These are phyloP conservation scores for Poeciliopsis gracilis DNA, from an alignment of 2,797 vertebrate species.

Conservation along the genomic window DNA sequence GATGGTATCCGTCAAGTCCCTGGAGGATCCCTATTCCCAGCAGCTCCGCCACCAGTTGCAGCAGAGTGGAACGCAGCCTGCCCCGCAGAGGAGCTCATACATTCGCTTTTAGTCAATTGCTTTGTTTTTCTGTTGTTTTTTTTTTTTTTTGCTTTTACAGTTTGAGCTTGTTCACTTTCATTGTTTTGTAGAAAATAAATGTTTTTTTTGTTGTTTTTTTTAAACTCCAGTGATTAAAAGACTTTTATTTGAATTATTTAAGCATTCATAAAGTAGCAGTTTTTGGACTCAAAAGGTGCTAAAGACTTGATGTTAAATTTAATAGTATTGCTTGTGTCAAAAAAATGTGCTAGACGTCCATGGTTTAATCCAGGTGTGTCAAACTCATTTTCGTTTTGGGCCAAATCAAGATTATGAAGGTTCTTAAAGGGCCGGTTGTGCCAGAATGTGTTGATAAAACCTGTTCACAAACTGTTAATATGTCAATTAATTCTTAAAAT, in stretches of 20 bases:
- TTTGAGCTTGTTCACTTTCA: not conserved
- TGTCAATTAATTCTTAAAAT: too few relatives aligned
- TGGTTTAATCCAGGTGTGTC: constrained; percentile 32
- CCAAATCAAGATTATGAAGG: too few relatives aligned
- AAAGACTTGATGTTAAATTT: not conserved
- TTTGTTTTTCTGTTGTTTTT: too few relatives aligned
- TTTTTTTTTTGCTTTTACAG: not conserved
- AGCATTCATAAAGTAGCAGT: not conserved
- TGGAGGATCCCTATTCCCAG: constrained; percentile 96
- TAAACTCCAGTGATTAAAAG: constrained; percentile 55
- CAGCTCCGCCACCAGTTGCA: constrained; percentile 94
- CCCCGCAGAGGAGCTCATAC: constrained; percentile 85
- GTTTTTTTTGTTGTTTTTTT: constrained; percentile 38
- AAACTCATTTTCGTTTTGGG: too few relatives aligned
- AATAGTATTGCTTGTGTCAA: constrained; percentile 12
- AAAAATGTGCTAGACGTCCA: constrained; percentile 20
- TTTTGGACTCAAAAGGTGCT: not conserved
- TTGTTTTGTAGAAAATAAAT: constrained; percentile 27
- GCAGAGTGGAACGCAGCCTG: constrained; percentile 77
- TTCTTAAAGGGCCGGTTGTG: too few relatives aligned
- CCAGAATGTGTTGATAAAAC: too few relatives aligned
- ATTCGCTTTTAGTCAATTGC: constrained; percentile 81
- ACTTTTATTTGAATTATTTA: constrained; percentile 14
- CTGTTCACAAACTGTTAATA: too few relatives aligned
- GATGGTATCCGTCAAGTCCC: constrained; percentile 91